A percentile compares a stretch with the other conserved stretches of the same genome.
Conservation (phyloP, 53 echinoderm and acorn worm species). For the Paracentrotus lividus region DNA sequence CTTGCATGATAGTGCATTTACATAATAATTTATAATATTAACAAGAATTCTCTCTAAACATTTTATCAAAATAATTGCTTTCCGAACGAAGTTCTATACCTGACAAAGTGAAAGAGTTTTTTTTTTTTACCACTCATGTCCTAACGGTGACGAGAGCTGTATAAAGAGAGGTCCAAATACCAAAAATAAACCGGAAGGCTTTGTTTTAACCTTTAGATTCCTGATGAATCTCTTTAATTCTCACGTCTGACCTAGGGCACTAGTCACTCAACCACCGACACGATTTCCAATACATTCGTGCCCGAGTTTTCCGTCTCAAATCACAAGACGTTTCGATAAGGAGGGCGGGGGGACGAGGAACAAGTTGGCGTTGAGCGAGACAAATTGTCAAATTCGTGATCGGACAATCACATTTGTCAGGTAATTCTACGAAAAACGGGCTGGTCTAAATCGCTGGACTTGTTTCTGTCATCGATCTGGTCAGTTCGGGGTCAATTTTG, state of each 20-base stretch:
- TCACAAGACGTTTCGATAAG: neutral
- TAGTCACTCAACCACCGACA: constrained; percentile 11
- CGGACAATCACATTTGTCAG: constrained; percentile 38
- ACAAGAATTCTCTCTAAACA: too few species aligned
- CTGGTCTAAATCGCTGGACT: constrained; percentile 11
- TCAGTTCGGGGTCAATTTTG: constrained; percentile 64
- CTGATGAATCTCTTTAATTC: neutral
- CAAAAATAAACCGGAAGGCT: neutral
- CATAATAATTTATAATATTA: too few species aligned
- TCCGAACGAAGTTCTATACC: too few species aligned
- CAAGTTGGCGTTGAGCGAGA: neutral
- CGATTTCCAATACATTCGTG: constrained; percentile 35
- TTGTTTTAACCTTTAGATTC: neutral
- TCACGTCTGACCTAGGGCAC: constrained; percentile 7
- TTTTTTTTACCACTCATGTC: too few species aligned
- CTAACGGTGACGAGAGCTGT: too few species aligned
- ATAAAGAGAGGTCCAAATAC: too few species aligned
- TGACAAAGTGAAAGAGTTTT: too few species aligned
- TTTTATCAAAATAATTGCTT: too few species aligned
- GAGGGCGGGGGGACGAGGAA: too few species aligned
- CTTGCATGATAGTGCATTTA: too few species aligned
- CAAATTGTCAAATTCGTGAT: constrained; percentile 47
- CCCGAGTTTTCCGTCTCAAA: constrained; percentile 36
- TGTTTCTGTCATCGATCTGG: constrained; percentile 34
- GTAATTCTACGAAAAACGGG: constrained; percentile 26